Percentiles rank a stretch among this genome's conserved stretches.
Evolutionary conservation across 2,888 invertebrate genomes (phyloP).

Genomic region (Meliscaeva auricollis): DNA sequence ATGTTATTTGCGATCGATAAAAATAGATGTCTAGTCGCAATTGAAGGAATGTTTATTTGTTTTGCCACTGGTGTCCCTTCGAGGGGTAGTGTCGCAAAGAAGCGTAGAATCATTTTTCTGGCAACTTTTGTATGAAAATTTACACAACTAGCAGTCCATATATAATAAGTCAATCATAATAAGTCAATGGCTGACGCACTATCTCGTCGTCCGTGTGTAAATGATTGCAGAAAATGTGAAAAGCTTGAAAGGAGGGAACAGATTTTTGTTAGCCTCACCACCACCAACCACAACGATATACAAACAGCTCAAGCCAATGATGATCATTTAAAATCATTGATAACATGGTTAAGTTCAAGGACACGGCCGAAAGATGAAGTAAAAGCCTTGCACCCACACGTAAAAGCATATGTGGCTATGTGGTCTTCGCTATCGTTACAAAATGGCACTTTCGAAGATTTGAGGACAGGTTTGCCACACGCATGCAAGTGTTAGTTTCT

Average conservation of each 20-base stretch:
- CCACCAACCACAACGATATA: constrained; percentile 1
- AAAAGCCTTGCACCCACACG: not conserved
- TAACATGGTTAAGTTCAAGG: not conserved
- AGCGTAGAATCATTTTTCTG: too few relatives aligned
- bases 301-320: not conserved
- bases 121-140: too few relatives aligned
- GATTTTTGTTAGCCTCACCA: not conserved
- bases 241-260: not conserved
- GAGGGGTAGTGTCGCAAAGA: too few relatives aligned
- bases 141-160: too few relatives aligned
- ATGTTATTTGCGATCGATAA: too few relatives aligned
- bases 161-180: too few relatives aligned
- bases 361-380: not conserved
- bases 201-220: too few relatives aligned
- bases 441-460: constrained; percentile 2
- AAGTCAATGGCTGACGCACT: too few relatives aligned
- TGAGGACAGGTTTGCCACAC: not conserved
- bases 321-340: not conserved
- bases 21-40: too few relatives aligned
- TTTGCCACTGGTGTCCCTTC: too few relatives aligned
- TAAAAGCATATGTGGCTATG: not conserved
- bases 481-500: not conserved
- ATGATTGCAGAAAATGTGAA: constrained; percentile 4
- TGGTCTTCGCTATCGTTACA: not conserved
- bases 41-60: too few relatives aligned